Percentiles rank a stretch among this genome's conserved stretches.
phyloP scores from a whole-genome alignment of 1,140 invertebrate genomes.

The Drosophila kepulauana region DNA sequence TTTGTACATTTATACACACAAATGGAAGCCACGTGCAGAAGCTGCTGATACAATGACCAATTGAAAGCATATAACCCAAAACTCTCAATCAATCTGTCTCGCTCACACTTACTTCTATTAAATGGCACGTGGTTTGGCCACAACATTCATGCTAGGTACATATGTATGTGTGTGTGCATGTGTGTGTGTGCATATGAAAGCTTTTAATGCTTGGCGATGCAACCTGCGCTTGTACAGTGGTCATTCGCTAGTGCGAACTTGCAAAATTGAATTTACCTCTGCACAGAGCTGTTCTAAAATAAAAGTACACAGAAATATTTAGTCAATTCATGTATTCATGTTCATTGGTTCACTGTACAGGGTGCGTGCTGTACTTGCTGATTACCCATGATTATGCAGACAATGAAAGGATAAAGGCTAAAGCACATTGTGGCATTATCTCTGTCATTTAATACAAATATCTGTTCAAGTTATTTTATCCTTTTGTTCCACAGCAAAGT shows the following conservation, averaged over 20 bases:
- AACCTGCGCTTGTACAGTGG: too few species aligned
- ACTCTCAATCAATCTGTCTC: neutral
- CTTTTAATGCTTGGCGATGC: too few species aligned
- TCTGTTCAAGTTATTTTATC: neutral
- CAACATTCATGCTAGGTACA: too few species aligned
- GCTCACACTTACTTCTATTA: neutral
- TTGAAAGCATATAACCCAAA: constrained; percentile 17
- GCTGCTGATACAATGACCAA: constrained; percentile 37
- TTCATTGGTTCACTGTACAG: neutral
- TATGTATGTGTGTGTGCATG: too few species aligned
- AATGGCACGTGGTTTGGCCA: constrained; percentile 13
- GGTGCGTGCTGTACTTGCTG: too few species aligned
- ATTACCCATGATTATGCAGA: too few species aligned
- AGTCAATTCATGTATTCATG: neutral
- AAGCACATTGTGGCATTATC: neutral
- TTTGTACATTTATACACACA: constrained; percentile 8
- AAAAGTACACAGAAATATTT: too few species aligned
- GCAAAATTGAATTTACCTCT: too few species aligned
- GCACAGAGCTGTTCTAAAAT: too few species aligned
- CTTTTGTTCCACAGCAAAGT: neutral
- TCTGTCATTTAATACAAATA: too few species aligned
- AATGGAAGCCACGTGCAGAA: constrained; percentile 33
- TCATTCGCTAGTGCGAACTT: too few species aligned
- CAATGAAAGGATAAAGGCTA: neutral
- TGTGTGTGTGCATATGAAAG: too few species aligned